Evolutionary conservation across 2,888 invertebrate species (phyloP).

Genomic region (Heliconius erato): DNA sequence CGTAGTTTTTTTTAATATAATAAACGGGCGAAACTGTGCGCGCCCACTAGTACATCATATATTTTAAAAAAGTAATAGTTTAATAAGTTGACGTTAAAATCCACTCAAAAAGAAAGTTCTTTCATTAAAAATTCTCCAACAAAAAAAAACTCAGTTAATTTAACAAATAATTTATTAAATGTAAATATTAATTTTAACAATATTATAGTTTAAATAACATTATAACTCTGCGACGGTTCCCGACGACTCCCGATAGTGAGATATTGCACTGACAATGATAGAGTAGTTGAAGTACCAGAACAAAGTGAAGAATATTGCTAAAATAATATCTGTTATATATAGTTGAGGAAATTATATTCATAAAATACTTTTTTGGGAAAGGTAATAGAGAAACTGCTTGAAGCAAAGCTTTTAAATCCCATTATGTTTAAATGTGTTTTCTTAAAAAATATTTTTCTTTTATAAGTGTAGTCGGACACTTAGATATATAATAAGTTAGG

Average conservation of each 20-base stretch:
- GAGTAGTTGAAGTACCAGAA: conserved; percentile 80
- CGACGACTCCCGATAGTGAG: conserved; percentile 56
- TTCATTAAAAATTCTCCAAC: background rate
- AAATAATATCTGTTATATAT: conserved; percentile 67
- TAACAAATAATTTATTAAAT: background rate
- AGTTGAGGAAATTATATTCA: conserved; percentile 45
- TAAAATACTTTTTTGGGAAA: background rate
- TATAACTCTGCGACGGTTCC: conserved; percentile 50
- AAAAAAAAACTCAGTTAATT: background rate
- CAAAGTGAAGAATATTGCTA: conserved; percentile 64
- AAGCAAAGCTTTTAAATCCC: too few species aligned
- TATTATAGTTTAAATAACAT: conserved; percentile 11
- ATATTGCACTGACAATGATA: conserved; percentile 63
- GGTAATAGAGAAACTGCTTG: too few species aligned
- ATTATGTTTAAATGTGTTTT: too few species aligned
- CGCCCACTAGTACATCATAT: too few species aligned
- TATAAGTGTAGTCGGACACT: too few species aligned
- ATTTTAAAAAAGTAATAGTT: too few species aligned
- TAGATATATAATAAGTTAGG: too few species aligned
- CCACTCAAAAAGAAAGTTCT: background rate
- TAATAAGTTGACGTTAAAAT: too few species aligned
- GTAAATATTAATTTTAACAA: conserved; percentile 18
- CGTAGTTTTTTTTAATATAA: too few species aligned
- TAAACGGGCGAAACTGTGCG: too few species aligned
- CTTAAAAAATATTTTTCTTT: too few species aligned